These are phyloP conservation scores for Microcebus ravelobensis DNA, from an alignment of 2,113 vertebrate species.

Conservation along the genomic window DNA sequence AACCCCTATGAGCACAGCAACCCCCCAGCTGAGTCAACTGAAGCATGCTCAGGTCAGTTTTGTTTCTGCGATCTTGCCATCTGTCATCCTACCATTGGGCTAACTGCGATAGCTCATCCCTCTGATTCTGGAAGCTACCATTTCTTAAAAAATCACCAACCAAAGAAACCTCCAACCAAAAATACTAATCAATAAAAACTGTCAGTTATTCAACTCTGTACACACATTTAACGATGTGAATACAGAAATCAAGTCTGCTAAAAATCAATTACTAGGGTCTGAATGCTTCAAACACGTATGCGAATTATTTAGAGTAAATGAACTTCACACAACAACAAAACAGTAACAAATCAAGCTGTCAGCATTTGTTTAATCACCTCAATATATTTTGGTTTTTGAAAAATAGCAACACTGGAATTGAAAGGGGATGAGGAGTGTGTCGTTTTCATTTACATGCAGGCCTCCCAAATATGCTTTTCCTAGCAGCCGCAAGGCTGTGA, in stretches of 20 bases:
- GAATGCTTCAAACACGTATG: conserved; percentile 78
- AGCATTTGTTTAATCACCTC: conserved; percentile 60
- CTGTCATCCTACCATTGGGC: no score
- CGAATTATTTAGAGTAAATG: conserved; percentile 82
- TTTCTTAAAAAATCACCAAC: conserved; percentile 20
- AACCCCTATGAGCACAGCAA: not conserved
- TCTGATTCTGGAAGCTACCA: conserved; percentile 5
- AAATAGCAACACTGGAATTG: conserved; percentile 30
- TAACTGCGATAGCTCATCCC: not conserved
- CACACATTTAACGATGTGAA: conserved; percentile 71
- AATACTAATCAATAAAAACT: conserved; percentile 1
- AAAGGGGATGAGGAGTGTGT: conserved; percentile 37
- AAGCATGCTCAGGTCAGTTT: not conserved
- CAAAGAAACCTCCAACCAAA: not conserved
- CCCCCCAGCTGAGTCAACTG: not conserved
- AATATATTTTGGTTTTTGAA: conserved; percentile 50
- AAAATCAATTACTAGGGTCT: conserved; percentile 80
- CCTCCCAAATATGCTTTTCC: conserved; percentile 44
- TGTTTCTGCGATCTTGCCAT: not conserved
- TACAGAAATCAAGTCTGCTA: conserved; percentile 77
- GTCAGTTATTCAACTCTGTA: conserved; percentile 65
- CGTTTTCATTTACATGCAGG: conserved; percentile 67
- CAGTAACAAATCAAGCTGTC: conserved; percentile 76
- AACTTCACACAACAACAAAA: conserved; percentile 78
- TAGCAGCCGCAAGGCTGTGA: conserved; percentile 12